Evolutionary conservation across 2,113 vertebrate species (phyloP).

Genomic region (Carlito syrichta): DNA sequence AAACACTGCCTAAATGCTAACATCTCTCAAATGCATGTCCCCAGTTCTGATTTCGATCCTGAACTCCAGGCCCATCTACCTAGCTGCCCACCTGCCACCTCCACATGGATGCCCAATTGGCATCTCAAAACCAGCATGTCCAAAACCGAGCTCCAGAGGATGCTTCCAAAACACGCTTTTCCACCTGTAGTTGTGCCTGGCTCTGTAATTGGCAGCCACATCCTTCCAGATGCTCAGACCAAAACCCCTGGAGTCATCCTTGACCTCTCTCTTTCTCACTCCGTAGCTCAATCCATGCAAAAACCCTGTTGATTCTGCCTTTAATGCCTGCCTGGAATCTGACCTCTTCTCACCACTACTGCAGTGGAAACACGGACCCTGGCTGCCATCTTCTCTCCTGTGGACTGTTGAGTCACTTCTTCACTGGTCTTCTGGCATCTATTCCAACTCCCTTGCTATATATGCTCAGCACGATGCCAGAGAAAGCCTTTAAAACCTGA

Average conservation of each 20-base stretch:
- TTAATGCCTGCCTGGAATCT: not conserved
- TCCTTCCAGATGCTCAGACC: not conserved
- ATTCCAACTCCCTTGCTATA: not conserved
- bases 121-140: not conserved
- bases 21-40: not conserved
- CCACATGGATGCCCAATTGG: not conserved
- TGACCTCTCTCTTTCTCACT: not conserved
- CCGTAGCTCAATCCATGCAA: no score
- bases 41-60: not conserved
- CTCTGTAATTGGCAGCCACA: not conserved
- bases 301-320: not conserved
- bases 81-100: not conserved
- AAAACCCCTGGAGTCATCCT: not conserved
- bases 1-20: not conserved
- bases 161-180: no score
- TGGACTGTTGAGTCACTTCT: not conserved
- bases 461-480: not conserved
- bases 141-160: not conserved
- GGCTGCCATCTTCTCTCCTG: not conserved
- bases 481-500: not conserved
- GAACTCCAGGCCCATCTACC: no score
- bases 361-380: not conserved
- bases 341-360: accelerated
- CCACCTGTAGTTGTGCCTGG: not conserved
- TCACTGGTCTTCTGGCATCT: not conserved